Evolutionary conservation across 2,797 vertebrate genomes (phyloP).

Genomic region (Spinibarbus caldwelli): DNA sequence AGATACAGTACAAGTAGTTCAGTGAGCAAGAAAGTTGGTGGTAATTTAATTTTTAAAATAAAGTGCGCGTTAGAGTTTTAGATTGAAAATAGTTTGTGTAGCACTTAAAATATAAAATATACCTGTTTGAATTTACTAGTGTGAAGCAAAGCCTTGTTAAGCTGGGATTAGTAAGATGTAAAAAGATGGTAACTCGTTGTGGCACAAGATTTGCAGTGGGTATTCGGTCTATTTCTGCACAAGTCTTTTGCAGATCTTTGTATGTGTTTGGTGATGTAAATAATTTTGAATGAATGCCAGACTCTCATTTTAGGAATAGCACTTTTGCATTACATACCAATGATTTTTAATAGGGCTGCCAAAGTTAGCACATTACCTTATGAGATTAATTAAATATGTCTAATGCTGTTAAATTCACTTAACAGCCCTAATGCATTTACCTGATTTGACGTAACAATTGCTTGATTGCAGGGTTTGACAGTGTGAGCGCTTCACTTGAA

Average conservation of each 20-base stretch:
- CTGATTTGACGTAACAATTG: background rate
- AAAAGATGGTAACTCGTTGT: constrained; percentile 11
- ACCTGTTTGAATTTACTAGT: background rate
- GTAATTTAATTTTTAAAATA: background rate
- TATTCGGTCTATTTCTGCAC: background rate
- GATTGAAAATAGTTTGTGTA: background rate
- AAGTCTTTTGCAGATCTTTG: background rate
- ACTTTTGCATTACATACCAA: background rate
- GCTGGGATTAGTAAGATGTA: constrained; percentile 20
- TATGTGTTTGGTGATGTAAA: background rate
- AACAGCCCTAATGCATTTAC: constrained; percentile 11
- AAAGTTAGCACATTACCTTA: background rate
- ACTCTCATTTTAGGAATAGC: background rate
- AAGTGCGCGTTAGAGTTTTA: background rate
- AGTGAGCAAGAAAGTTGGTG: background rate
- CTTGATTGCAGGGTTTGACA: background rate
- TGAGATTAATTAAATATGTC: constrained; percentile 5
- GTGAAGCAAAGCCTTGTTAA: constrained; percentile 11
- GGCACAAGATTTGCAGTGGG: constrained; percentile 19
- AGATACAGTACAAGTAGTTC: background rate
- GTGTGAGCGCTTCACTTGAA: background rate
- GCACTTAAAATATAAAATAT: background rate
- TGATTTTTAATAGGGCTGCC: background rate
- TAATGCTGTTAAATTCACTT: background rate
- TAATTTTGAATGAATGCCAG: background rate